Percentiles rank a stretch among this genome's conserved stretches.
These are phyloP conservation scores for Amyelois transitella DNA, from an alignment of 1,140 invertebrate species.

Conservation along the genomic window DNA sequence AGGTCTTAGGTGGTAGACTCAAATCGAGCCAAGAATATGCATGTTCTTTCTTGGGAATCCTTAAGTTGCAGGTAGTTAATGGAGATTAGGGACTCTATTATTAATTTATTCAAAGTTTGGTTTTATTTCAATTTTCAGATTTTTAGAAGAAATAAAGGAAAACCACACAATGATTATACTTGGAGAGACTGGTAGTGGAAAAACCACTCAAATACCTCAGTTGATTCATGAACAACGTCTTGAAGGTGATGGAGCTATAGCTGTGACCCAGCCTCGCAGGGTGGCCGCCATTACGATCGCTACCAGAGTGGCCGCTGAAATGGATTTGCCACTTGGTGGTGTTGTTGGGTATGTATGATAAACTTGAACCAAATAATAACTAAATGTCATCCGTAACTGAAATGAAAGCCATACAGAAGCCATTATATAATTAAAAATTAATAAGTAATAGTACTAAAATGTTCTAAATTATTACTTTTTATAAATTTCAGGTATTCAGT, in stretches of 20 bases:
- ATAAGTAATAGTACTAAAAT: no score
- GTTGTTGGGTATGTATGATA: slow-evolving; percentile 89
- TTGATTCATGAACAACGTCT: slow-evolving; percentile 94
- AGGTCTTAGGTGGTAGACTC: no score
- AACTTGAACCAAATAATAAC: no score
- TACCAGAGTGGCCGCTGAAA: slow-evolving; percentile 87
- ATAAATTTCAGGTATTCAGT: slow-evolving; percentile 88
- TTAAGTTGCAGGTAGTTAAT: no score
- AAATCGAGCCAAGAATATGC: no score
- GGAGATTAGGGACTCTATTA: background rate
- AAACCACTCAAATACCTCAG: slow-evolving; percentile 97
- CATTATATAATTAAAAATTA: no score
- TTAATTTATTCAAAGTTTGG: background rate
- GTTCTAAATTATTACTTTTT: no score
- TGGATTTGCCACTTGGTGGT: slow-evolving; percentile 84
- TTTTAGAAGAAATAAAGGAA: slow-evolving; percentile 68
- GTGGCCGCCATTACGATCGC: slow-evolving; percentile 93
- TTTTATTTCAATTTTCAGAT: slow-evolving; percentile 28
- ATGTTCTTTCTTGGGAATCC: no score
- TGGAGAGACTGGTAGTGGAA: slow-evolving; percentile 97
- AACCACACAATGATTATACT: slow-evolving; percentile 89
- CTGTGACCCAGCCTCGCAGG: slow-evolving; percentile 92
- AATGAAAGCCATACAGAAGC: no score
- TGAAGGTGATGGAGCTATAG: slow-evolving; percentile 84
- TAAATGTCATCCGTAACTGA: no score